Percentiles rank a stretch among this genome's conserved stretches.
Conservation (phyloP, 2,888 invertebrate genomes). For the Tiliacea citrago region DNA sequence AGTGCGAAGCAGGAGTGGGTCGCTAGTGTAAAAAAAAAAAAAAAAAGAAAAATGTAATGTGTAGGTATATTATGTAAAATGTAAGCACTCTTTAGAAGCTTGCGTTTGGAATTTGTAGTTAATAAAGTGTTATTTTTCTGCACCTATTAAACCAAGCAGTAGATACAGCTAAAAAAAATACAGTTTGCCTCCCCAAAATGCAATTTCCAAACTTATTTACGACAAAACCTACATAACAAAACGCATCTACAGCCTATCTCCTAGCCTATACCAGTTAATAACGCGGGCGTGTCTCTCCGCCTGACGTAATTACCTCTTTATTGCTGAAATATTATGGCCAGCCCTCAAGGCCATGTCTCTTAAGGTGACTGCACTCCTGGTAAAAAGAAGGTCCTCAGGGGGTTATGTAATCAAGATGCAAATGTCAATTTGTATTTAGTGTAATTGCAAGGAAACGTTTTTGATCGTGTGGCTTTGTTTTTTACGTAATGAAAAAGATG, state of each 20-base stretch:
- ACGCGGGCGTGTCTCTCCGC: conserved; percentile 51
- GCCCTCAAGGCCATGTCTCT: conserved; percentile 48
- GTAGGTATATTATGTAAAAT: too few species aligned
- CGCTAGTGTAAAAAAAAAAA: too few species aligned
- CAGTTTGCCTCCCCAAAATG: neutral
- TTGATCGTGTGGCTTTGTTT: neutral
- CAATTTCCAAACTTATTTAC: neutral
- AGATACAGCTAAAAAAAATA: neutral
- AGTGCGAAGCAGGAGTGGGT: too few species aligned
- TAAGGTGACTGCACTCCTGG: conserved; percentile 61
- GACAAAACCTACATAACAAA: neutral
- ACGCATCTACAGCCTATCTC: conserved; percentile 20
- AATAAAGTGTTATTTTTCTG: neutral
- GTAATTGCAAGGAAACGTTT: conserved; percentile 23
- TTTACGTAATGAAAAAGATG: neutral
- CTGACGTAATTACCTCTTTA: conserved; percentile 68
- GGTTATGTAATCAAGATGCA: conserved; percentile 53
- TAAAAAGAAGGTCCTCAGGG: conserved; percentile 42
- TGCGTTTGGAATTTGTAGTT: neutral
- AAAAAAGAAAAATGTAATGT: too few species aligned
- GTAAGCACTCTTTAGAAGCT: neutral
- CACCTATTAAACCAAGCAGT: too few species aligned
- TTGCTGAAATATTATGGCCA: conserved; percentile 68
- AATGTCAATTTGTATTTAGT: conserved; percentile 49
- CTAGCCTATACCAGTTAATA: conserved; percentile 55